These are phyloP conservation scores for Agonopterix subpropinquella DNA, from an alignment of 2,888 invertebrate species.

Conservation along the genomic window DNA sequence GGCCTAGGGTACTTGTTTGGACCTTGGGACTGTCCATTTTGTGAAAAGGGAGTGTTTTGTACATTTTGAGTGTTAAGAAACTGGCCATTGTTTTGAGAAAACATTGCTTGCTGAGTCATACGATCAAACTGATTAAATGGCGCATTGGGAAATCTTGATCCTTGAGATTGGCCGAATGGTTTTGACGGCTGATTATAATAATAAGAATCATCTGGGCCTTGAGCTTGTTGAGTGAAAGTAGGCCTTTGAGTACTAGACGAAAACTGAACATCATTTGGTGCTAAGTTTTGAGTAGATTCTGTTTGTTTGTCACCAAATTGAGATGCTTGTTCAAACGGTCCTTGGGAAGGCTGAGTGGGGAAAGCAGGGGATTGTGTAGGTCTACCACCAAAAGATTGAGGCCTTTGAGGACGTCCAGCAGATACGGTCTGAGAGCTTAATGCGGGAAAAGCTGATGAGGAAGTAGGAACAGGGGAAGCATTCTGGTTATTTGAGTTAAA, in stretches of 20 bases:
- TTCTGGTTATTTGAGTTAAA: constrained; percentile 5
- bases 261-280: constrained; percentile 18
- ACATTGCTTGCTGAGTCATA: constrained; percentile 15
- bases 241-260: constrained; percentile 25
- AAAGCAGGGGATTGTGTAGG: constrained; percentile 7
- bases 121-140: constrained; percentile 33
- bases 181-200: constrained; percentile 46
- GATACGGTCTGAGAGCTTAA: constrained; percentile 10
- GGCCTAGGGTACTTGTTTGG: constrained; percentile 8
- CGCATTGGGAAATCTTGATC: constrained; percentile 26
- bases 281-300: neutral
- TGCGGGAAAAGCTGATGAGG: constrained; percentile 9
- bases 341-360: constrained; percentile 8
- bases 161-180: constrained; percentile 32
- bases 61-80: constrained; percentile 5
- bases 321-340: constrained; percentile 10
- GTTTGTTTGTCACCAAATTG: constrained; percentile 3
- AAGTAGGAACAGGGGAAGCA: constrained; percentile 8
- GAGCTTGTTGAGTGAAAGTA: constrained; percentile 2
- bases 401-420: constrained; percentile 4
- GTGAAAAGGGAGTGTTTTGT: constrained; percentile 13
- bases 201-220: constrained; percentile 33
- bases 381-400: constrained; percentile 1
- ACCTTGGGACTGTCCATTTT: constrained; percentile 9
- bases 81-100: constrained; percentile 8